phyloP scores from a whole-genome alignment of 64 coral and sea anemone genomes.

The Actinia equina region DNA sequence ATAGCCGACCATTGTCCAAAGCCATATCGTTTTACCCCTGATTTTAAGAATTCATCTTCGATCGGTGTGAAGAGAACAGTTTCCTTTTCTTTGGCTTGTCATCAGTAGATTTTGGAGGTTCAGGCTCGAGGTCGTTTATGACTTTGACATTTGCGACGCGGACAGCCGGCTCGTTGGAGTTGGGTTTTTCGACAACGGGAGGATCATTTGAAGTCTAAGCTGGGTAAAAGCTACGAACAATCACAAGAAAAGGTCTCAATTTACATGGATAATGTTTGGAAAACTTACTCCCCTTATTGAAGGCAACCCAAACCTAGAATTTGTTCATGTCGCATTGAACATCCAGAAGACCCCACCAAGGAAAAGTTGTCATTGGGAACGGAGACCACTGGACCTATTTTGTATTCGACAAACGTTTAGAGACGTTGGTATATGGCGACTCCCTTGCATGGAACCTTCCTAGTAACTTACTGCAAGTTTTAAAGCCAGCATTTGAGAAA shows the following conservation, averaged over 20 bases:
- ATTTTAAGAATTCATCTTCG: too few species aligned
- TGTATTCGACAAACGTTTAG: constrained; percentile 32
- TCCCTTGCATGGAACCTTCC: constrained; percentile 36
- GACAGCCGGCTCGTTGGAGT: too few species aligned
- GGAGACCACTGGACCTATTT: constrained; percentile 57
- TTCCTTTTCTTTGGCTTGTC: too few species aligned
- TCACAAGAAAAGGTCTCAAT: not conserved
- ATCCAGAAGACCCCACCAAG: constrained; percentile 30
- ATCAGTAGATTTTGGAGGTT: too few species aligned
- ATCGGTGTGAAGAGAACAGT: too few species aligned
- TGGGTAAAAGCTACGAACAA: constrained; percentile 13
- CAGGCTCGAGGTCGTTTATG: too few species aligned
- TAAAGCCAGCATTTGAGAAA: constrained; percentile 33
- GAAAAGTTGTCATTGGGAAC: constrained; percentile 41
- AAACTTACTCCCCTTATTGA: not conserved
- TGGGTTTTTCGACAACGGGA: too few species aligned
- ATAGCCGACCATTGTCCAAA: too few species aligned
- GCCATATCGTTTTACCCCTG: too few species aligned
- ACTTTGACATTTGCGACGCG: too few species aligned
- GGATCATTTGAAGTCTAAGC: constrained; percentile 17
- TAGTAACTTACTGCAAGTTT: constrained; percentile 27
- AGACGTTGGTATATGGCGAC: constrained; percentile 35
- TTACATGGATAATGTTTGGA: constrained; percentile 40
- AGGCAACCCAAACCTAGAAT: not conserved
- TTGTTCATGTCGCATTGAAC: not conserved